These are phyloP conservation scores for Coptodon rendalli DNA, from an alignment of 2,113 vertebrate genomes.

Conservation along the genomic window DNA sequence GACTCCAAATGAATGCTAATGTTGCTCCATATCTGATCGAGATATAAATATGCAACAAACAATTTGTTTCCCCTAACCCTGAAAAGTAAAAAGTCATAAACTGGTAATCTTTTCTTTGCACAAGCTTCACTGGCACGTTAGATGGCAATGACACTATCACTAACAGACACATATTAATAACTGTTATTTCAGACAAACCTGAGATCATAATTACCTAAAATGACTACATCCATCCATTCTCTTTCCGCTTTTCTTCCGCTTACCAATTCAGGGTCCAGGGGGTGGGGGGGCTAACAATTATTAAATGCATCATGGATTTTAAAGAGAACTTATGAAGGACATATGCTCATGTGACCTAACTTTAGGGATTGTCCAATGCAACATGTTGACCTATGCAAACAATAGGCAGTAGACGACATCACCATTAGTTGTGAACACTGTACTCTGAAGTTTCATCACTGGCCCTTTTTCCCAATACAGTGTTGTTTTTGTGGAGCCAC, in stretches of 20 bases:
- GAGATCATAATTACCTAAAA: background rate
- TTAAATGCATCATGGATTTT: background rate
- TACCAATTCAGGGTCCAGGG: background rate
- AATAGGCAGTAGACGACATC: background rate
- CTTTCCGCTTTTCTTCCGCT: background rate
- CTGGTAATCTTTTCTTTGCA: background rate
- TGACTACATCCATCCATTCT: background rate
- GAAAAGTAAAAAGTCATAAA: background rate
- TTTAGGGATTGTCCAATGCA: background rate
- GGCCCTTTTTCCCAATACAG: background rate
- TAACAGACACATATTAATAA: background rate
- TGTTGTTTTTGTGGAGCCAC: background rate
- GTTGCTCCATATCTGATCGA: background rate
- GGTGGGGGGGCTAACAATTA: background rate
- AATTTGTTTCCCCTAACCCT: background rate
- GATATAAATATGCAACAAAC: background rate
- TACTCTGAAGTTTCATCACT: background rate
- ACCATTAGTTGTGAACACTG: background rate
- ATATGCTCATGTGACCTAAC: background rate
- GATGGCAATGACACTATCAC: background rate
- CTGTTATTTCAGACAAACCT: background rate
- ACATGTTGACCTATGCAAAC: background rate
- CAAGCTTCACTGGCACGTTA: background rate
- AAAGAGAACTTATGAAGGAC: background rate
- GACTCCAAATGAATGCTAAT: constrained; percentile 13